Conservation (phyloP, 2,888 invertebrate genomes). For the Mycalesis mineus region DNA sequence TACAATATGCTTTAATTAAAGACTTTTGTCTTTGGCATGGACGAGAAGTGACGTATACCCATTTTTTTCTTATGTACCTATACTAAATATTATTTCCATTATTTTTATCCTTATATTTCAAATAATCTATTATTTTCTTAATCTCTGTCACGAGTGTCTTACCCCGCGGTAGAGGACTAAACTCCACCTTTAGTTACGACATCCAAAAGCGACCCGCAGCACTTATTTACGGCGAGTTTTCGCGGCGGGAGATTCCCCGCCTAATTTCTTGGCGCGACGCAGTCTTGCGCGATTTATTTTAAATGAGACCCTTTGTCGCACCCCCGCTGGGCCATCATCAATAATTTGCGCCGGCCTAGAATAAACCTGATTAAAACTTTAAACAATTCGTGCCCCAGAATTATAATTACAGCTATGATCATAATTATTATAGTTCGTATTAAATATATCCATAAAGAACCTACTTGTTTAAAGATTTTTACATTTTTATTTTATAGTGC, state of each 20-base stretch:
- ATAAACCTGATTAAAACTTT: slow-evolving; percentile 67
- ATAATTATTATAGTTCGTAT: no score
- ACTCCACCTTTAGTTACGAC: slow-evolving; percentile 23
- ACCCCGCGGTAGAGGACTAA: background rate
- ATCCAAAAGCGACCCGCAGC: slow-evolving; percentile 55
- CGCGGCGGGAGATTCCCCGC: slow-evolving; percentile 72
- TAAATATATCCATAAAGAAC: background rate
- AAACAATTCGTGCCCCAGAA: slow-evolving; percentile 28
- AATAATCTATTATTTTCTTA: no score
- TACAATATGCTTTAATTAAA: no score
- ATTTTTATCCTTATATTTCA: no score
- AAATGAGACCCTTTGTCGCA: slow-evolving; percentile 69
- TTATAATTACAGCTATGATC: background rate
- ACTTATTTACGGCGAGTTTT: slow-evolving; percentile 75
- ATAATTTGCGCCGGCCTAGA: slow-evolving; percentile 65
- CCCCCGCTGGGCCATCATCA: slow-evolving; percentile 71
- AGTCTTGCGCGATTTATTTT: slow-evolving; percentile 74
- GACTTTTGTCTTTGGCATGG: no score
- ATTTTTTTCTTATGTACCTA: no score
- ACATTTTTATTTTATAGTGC: background rate
- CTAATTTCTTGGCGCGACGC: slow-evolving; percentile 74
- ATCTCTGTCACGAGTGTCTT: background rate
- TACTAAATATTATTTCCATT: no score
- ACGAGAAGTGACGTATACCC: no score
- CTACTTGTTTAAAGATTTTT: background rate